Base-by-base conservation (phyloP, 2,888 invertebrate genomes). In the Eucera pruinosa region DNA sequence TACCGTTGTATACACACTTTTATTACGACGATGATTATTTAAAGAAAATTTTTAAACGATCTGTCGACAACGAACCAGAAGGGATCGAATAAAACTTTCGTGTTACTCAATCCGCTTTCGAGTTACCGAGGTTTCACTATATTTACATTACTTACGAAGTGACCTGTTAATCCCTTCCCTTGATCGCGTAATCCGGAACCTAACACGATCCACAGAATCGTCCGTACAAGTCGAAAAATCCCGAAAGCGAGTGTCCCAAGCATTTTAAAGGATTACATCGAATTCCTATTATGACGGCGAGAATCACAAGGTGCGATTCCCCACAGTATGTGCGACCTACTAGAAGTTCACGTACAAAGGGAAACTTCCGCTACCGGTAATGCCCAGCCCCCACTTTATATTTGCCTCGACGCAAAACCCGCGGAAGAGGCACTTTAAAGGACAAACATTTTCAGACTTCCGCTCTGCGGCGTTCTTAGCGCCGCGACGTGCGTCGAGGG, bases 401-500 rank as follows among this genome's bases (percentile, higher is more conserved):
- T 79, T 64, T 79, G 58, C 65, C 23, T 23, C 33, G 41, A 9
- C 58, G 45, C n/a, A 18, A 25, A 57, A 62, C 30, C n/a, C 55
- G n/a, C 50, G 36, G 36, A 72, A 45, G 64, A 62, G 67, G 65
- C 80, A 83, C 83, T 82, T 82, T 69, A 58, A 66, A 61, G 75
- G 71, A 75, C 83, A 81, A 83, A 82, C 81, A 83, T 83, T 68
- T 62, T 23, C 52, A 39, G 18, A 64, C 43, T 50, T 43, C 50
- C 64, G 50, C 47, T 39, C 45, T 60, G 50, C 41, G 47, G 18
- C 50, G 36, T 70, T 66, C 77, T 68, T 72, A 25, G 67, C 43
- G 70, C n/a, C 47, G 55, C 64, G 69, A 55, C 54, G 75, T 45
- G 60, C 25, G 15, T 33, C n/a, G 39, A 25, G 0, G 11, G 30